Conservation (phyloP, 2,797 vertebrate genomes). For the Lithobates pipiens region DNA sequence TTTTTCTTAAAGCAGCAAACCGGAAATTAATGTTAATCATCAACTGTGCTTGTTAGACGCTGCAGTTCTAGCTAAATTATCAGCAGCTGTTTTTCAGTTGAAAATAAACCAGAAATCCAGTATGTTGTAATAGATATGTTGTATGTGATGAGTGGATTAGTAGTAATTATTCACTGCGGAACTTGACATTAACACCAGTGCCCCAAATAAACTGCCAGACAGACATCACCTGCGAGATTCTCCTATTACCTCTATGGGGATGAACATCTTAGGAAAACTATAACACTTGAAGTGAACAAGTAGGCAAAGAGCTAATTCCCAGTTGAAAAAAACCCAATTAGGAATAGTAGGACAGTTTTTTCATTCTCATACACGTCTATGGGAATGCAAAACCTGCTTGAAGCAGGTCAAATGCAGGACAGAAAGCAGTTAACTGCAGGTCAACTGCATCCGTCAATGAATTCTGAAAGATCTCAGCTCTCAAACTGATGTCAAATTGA, state of each 20-base stretch:
- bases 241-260: background rate
- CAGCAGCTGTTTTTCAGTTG: background rate
- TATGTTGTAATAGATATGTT: background rate
- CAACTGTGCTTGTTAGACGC: background rate
- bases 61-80: background rate
- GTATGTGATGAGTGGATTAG: background rate
- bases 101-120: background rate
- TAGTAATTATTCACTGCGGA: background rate
- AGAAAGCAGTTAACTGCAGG: too few species aligned
- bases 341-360: too few species aligned
- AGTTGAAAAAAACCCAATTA: too few species aligned
- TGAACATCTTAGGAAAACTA: too few species aligned
- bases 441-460: too few species aligned
- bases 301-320: too few species aligned
- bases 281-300: background rate
- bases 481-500: too few species aligned
- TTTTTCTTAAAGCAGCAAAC: background rate
- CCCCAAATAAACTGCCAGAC: background rate
- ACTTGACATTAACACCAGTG: background rate
- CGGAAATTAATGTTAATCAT: background rate
- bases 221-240: background rate
- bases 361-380: too few species aligned
- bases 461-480: too few species aligned
- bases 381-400: too few species aligned
- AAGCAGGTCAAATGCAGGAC: too few species aligned